phyloP scores from a whole-genome alignment of 2,113 vertebrate species.

The Tylochromis polylepis region DNA sequence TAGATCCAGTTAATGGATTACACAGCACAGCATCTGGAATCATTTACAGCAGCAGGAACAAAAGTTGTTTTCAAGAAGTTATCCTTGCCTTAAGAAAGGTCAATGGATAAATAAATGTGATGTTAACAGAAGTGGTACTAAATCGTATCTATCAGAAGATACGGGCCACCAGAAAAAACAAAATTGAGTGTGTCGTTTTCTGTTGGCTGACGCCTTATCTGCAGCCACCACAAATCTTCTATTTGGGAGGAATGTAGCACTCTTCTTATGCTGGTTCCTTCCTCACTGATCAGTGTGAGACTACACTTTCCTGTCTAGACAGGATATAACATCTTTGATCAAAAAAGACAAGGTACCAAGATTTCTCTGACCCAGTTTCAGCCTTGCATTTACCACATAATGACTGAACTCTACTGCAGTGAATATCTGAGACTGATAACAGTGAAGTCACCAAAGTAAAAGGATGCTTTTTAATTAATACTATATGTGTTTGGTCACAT shows the following conservation, averaged over 20 bases:
- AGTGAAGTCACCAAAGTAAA: neutral
- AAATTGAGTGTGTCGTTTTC: constrained; percentile 21
- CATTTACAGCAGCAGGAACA: neutral
- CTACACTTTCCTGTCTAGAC: neutral
- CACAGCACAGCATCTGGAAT: neutral
- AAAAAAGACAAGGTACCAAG: neutral
- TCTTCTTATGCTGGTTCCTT: neutral
- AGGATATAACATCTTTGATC: constrained; percentile 19
- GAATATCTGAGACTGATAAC: neutral
- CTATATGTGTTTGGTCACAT: neutral
- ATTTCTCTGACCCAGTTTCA: constrained; percentile 10
- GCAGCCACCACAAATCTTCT: constrained; percentile 28
- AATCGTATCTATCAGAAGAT: constrained; percentile 10
- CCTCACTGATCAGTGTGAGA: neutral
- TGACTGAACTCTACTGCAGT: neutral
- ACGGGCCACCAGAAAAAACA: neutral
- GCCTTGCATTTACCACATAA: neutral
- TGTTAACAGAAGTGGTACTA: constrained; percentile 16
- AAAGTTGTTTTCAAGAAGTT: constrained; percentile 25
- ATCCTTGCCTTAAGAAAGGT: constrained; percentile 36
- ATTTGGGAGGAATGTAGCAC: neutral
- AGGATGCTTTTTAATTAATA: neutral
- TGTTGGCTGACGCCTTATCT: constrained; percentile 26
- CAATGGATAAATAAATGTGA: constrained; percentile 33
- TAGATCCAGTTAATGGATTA: neutral